These are phyloP conservation scores for Grallaria varia DNA, from an alignment of 2,113 vertebrate species.

Conservation along the genomic window DNA sequence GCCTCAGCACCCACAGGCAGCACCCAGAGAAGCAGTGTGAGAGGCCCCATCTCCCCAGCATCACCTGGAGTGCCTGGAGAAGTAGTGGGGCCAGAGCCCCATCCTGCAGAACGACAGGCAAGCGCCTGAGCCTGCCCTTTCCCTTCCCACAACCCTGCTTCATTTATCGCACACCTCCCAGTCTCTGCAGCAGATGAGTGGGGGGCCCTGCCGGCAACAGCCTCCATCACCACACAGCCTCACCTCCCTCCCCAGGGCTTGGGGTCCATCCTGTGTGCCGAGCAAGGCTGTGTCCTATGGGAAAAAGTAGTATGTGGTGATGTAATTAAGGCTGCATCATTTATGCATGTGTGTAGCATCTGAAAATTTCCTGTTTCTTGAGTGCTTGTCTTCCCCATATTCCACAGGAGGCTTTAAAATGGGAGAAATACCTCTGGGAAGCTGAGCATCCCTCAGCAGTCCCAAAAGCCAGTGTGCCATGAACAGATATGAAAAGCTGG, in stretches of 20 bases:
- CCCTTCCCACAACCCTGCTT: constrained; percentile 50
- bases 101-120: background rate
- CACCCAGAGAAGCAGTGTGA: background rate
- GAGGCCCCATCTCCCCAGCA: background rate
- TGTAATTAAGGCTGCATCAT: background rate
- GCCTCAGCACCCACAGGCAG: background rate
- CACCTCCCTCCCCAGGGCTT: background rate
- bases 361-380: background rate
- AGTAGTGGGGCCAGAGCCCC: background rate
- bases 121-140: background rate
- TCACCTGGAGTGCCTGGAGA: background rate
- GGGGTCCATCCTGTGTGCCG: constrained; percentile 26
- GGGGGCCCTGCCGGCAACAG: background rate
- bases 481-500: background rate
- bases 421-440: background rate
- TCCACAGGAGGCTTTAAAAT: background rate
- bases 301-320: constrained; percentile 22
- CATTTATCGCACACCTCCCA: constrained; percentile 52
- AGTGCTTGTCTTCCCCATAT: background rate
- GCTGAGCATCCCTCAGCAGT: background rate
- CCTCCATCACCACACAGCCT: background rate
- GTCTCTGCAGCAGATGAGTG: constrained; percentile 49
- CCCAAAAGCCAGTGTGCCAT: background rate
- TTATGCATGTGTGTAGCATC: background rate
- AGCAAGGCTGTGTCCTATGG: accelerated